These are phyloP conservation scores for Gymnoscopelus microlampas DNA, from an alignment of 2,797 vertebrate genomes.

Conservation along the genomic window DNA sequence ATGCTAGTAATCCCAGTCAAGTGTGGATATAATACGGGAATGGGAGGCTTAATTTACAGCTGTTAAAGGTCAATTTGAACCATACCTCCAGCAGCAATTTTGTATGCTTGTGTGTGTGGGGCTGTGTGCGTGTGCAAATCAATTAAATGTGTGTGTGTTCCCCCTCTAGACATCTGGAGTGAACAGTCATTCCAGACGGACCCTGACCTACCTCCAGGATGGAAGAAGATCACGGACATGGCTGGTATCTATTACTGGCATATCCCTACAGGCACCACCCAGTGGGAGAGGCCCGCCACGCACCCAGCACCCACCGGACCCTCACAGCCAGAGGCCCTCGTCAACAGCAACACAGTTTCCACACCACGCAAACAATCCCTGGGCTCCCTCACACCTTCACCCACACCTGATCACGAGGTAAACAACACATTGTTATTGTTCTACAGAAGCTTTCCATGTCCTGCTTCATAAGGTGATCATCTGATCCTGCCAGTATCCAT, in stretches of 20 bases:
- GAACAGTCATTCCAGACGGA: slow-evolving; percentile 96
- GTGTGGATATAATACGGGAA: slow-evolving; percentile 24
- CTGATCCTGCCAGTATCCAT: too few species aligned
- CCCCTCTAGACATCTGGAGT: slow-evolving; percentile 90
- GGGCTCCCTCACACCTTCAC: slow-evolving; percentile 90
- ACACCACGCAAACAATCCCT: slow-evolving; percentile 85
- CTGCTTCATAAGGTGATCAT: too few species aligned
- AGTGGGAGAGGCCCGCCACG: slow-evolving; percentile 92
- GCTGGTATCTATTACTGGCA: slow-evolving; percentile 98
- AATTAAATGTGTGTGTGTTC: slow-evolving; percentile 1
- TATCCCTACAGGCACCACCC: slow-evolving; percentile 96
- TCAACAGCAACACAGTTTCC: slow-evolving; percentile 38
- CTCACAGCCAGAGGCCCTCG: slow-evolving; percentile 45
- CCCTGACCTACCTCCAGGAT: slow-evolving; percentile 95
- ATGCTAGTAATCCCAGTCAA: slow-evolving; percentile 43
- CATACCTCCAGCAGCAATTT: background rate
- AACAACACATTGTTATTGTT: slow-evolving; percentile 20
- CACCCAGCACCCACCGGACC: slow-evolving; percentile 68
- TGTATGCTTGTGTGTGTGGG: background rate
- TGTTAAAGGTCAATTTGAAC: slow-evolving; percentile 8
- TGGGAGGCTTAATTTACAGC: slow-evolving; percentile 2
- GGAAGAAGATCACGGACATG: slow-evolving; percentile 96
- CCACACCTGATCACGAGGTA: slow-evolving; percentile 96
- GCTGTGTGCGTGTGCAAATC: background rate
- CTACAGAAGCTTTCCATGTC: too few species aligned